Conservation (phyloP, 2,113 vertebrate species). For the Oryzias melastigma region DNA sequence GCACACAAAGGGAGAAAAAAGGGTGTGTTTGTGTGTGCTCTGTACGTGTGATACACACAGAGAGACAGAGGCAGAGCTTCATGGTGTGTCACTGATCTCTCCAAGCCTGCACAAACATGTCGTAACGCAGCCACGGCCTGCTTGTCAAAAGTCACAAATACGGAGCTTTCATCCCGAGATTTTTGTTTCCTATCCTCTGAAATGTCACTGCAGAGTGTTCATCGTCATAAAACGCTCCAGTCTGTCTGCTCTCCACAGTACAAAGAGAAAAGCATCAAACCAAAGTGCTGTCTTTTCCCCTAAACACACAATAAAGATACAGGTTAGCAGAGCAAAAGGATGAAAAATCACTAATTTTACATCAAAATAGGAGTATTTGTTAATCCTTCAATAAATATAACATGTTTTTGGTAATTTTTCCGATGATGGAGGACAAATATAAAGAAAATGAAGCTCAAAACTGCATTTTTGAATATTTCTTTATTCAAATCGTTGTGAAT, state of each 20-base stretch:
- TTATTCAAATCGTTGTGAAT: no score
- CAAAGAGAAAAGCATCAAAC: neutral
- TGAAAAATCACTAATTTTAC: neutral
- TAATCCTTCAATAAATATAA: neutral
- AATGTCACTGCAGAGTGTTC: conserved; percentile 22
- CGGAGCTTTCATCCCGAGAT: conserved; percentile 52
- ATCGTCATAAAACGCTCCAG: conserved; percentile 8
- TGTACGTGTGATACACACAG: conserved; percentile 15
- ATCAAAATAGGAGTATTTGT: neutral
- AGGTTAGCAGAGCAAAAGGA: neutral
- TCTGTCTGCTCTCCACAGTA: conserved; percentile 1
- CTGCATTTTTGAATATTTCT: no score
- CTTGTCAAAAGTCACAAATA: conserved; percentile 75
- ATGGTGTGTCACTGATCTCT: conserved; percentile 70
- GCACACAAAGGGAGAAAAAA: conserved; percentile 28
- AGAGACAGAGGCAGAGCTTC: conserved; percentile 53
- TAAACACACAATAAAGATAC: neutral
- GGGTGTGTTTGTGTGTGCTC: conserved; percentile 22
- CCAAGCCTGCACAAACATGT: conserved; percentile 71
- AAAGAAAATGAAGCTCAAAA: no score
- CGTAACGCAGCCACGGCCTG: conserved; percentile 54
- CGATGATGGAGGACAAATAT: no score
- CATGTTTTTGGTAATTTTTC: no score
- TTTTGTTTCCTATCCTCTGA: conserved; percentile 23
- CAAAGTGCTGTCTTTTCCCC: neutral